Evolutionary conservation across 2,113 vertebrate species (phyloP).

Genomic region (Rhodinocichla rosea): DNA sequence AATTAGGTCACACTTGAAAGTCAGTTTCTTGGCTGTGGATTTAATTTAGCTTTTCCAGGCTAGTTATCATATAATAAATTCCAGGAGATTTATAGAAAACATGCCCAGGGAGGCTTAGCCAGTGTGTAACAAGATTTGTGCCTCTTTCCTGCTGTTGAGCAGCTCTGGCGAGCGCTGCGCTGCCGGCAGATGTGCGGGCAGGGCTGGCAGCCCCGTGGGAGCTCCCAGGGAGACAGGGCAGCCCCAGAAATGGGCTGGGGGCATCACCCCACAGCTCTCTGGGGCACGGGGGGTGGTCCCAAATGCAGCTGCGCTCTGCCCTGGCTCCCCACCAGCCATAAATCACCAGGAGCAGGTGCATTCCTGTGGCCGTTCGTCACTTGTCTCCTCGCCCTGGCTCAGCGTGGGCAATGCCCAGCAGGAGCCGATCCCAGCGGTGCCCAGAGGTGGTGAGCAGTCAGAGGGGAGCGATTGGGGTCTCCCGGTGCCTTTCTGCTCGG

Average conservation of each 20-base stretch:
- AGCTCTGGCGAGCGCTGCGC: neutral
- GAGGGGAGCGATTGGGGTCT: fast-evolving
- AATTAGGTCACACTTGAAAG: constrained; percentile 58
- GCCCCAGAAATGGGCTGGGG: neutral
- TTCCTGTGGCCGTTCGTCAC: neutral
- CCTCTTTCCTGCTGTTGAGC: neutral
- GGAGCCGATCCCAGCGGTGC: fast-evolving
- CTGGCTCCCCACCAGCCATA: neutral
- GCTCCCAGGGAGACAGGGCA: neutral
- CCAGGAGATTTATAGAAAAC: constrained; percentile 64
- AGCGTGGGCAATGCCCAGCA: neutral
- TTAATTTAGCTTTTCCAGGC: constrained; percentile 65
- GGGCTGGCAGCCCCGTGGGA: neutral
- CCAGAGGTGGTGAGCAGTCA: neutral
- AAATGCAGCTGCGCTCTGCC: neutral
- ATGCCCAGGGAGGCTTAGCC: constrained; percentile 59
- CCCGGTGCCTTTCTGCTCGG: fast-evolving
- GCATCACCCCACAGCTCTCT: neutral
- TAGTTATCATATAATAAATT: constrained; percentile 60
- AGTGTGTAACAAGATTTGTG: constrained; percentile 58
- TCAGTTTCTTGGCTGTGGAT: constrained; percentile 54
- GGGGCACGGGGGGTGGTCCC: fast-evolving
- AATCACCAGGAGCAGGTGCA: constrained; percentile 6
- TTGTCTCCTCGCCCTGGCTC: neutral
- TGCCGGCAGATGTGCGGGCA: neutral